Conservation (phyloP, 2,888 invertebrate species). For the Frankliniella intonsa region DNA sequence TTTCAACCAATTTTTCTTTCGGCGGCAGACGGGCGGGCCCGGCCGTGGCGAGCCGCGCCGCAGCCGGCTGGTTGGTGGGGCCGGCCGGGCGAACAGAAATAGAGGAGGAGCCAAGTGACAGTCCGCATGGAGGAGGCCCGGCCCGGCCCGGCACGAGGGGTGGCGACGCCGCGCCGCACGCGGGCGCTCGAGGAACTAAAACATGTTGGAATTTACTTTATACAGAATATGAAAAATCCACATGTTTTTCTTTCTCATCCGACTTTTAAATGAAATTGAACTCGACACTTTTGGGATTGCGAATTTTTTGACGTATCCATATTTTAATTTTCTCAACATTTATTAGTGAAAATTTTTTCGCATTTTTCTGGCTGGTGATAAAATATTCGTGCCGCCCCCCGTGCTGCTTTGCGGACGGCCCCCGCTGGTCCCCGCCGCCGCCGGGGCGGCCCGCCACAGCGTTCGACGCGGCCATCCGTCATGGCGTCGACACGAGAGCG, state of each 20-base stretch:
- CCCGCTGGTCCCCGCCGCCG: neutral
- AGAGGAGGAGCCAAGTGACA: slow-evolving; percentile 2
- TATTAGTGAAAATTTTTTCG: too few species aligned
- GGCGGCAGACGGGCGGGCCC: neutral
- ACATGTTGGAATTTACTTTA: too few species aligned
- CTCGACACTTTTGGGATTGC: too few species aligned
- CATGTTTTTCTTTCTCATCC: too few species aligned
- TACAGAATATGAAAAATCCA: too few species aligned
- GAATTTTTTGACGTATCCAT: too few species aligned
- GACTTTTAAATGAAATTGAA: too few species aligned
- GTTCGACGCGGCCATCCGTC: slow-evolving; percentile 1
- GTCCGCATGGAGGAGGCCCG: slow-evolving; percentile 18
- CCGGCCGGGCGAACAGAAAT: slow-evolving; percentile 12
- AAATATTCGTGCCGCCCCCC: too few species aligned
- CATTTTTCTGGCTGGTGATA: too few species aligned
- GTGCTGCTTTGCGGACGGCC: neutral
- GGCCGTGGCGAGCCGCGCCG: neutral
- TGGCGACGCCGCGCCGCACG: neutral
- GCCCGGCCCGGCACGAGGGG: neutral
- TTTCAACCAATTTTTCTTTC: slow-evolving; percentile 25
- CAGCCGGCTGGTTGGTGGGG: neutral
- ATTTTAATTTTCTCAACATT: too few species aligned
- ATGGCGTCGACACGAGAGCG: slow-evolving; percentile 2
- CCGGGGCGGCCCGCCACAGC: neutral
- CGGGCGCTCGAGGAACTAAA: neutral